A percentile compares a stretch with the other conserved stretches of the same genome.
Conservation (phyloP, 2,888 invertebrate species). For the Hartigia nigra region DNA sequence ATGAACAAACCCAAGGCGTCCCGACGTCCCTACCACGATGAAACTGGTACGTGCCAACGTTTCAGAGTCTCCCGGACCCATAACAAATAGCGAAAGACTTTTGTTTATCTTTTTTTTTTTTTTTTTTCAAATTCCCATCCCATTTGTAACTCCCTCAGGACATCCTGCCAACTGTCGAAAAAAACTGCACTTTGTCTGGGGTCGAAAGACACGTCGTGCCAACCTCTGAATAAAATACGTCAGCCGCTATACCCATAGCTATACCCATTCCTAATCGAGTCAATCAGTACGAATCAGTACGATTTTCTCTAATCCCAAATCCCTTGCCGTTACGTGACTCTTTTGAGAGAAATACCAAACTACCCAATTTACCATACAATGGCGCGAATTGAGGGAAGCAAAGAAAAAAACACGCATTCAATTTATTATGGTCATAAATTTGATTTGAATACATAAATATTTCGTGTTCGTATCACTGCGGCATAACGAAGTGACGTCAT, state of each 20-base stretch:
- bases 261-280: neutral
- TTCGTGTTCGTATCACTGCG: too few relatives aligned
- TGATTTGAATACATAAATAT: neutral
- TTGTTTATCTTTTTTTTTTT: neutral
- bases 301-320: neutral
- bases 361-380: neutral
- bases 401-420: neutral
- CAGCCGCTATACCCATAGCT: too few relatives aligned
- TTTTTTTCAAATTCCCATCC: neutral
- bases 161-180: neutral
- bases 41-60: neutral
- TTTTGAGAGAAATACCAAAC: neutral
- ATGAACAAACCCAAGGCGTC: neutral
- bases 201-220: neutral
- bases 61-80: neutral
- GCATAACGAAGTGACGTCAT: too few relatives aligned
- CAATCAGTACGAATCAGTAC: neutral
- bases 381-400: neutral
- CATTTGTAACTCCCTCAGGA: neutral
- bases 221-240: neutral
- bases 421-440: neutral
- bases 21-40: neutral
- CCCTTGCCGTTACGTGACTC: neutral
- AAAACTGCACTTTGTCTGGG: neutral
- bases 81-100: neutral